phyloP scores from a whole-genome alignment of 2,888 invertebrate genomes.

The Prosopocoilus inquinatus region DNA sequence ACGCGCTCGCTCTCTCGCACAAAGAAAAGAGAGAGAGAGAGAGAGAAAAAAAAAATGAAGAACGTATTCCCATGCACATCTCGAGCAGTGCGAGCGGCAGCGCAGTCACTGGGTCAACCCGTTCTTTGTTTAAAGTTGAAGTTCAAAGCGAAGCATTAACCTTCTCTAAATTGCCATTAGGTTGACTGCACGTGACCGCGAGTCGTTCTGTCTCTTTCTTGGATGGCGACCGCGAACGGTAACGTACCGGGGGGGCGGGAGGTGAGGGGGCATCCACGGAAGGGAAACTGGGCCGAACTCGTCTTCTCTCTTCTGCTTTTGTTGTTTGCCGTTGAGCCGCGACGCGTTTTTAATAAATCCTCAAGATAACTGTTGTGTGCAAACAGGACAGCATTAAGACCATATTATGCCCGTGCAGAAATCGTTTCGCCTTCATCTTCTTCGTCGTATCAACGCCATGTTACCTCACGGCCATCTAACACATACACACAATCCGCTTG shows the following conservation, averaged over 20 bases:
- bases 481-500: no score
- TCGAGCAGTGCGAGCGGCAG: conserved; percentile 20
- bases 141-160: conserved; percentile 42
- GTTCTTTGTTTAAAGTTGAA: conserved; percentile 37
- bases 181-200: not conserved
- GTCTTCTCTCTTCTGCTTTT: no score
- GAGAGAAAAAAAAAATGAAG: conserved; percentile 18
- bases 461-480: no score
- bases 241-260: not conserved
- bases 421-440: no score
- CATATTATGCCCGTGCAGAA: no score
- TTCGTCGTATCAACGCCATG: no score
- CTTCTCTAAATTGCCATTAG: conserved; percentile 23
- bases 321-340: no score
- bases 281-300: no score
- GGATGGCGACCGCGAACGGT: not conserved
- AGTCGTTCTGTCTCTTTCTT: not conserved
- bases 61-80: conserved; percentile 21
- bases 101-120: conserved; percentile 29
- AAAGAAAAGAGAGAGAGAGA: conserved; percentile 1
- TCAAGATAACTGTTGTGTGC: no score
- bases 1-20: not conserved
- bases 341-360: no score
- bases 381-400: no score
- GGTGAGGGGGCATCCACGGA: not conserved